Conservation (phyloP, 2,888 invertebrate genomes). For the Epsilonema sp. region DNA sequence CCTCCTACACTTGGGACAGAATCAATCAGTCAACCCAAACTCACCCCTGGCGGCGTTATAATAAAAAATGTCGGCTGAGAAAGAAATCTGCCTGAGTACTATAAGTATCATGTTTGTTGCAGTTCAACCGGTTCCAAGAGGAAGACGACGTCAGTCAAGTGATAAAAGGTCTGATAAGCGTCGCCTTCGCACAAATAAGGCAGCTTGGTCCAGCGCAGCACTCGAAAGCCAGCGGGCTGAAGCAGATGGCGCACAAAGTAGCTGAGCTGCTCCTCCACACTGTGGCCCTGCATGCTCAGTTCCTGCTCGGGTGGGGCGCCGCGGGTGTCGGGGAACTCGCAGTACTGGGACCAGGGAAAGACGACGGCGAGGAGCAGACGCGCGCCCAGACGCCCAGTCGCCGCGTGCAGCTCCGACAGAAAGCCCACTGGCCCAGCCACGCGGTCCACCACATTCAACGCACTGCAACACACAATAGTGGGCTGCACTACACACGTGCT, state of each 20-base stretch:
- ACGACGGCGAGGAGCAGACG: slow-evolving; percentile 60
- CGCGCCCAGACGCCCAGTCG: slow-evolving; percentile 49
- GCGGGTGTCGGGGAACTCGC: slow-evolving; percentile 45
- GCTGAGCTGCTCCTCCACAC: slow-evolving; percentile 47
- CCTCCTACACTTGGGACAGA: no score
- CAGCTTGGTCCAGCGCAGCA: slow-evolving; percentile 64
- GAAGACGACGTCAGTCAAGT: slow-evolving; percentile 73
- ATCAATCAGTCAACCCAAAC: no score
- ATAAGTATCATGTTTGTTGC: no score
- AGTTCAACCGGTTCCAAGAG: slow-evolving; percentile 35
- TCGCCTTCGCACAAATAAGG: slow-evolving; percentile 96
- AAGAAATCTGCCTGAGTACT: no score
- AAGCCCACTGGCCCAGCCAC: slow-evolving; percentile 64
- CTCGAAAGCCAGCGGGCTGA: slow-evolving; percentile 48
- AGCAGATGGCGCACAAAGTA: slow-evolving; percentile 46
- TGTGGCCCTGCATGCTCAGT: slow-evolving; percentile 28
- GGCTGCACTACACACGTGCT: neutral
- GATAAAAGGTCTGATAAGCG: slow-evolving; percentile 53
- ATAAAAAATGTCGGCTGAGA: no score
- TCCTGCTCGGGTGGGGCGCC: slow-evolving; percentile 19
- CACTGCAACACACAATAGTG: no score
- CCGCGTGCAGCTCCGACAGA: slow-evolving; percentile 49
- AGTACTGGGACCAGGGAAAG: slow-evolving; percentile 77
- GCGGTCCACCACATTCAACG: slow-evolving; percentile 79
- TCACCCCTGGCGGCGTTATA: no score